These are phyloP conservation scores for Platyscapa corneri DNA, from an alignment of 1,140 invertebrate species.

Conservation along the genomic window DNA sequence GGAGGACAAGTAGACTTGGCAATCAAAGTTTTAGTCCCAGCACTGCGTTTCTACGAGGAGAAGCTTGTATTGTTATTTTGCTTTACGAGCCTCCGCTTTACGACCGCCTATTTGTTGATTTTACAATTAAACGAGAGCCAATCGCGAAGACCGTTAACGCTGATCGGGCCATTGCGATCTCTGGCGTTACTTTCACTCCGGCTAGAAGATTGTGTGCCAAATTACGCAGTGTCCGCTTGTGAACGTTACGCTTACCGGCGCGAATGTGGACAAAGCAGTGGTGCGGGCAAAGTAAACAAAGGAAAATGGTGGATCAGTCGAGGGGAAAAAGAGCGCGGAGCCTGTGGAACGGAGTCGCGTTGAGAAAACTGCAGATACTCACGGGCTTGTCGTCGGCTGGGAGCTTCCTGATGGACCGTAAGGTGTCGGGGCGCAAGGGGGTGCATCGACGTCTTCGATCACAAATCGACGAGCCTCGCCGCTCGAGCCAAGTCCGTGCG, in stretches of 20 bases:
- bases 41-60: background rate
- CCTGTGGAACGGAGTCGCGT: too few relatives aligned
- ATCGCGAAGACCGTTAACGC: background rate
- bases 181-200: background rate
- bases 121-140: background rate
- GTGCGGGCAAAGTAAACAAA: background rate
- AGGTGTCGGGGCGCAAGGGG: too few relatives aligned
- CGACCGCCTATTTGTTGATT: background rate
- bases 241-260: background rate
- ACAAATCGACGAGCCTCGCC: background rate
- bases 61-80: background rate
- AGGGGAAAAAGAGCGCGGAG: too few relatives aligned
- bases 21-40: background rate
- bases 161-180: background rate
- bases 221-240: background rate
- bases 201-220: background rate
- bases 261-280: background rate
- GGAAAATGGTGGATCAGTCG: background rate
- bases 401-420: too few relatives aligned
- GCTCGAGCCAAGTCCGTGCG: background rate
- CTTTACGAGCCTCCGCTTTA: constrained; percentile 1
- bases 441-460: background rate
- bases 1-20: background rate
- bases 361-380: background rate
- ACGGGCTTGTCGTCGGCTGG: background rate